A percentile compares a stretch with the other conserved stretches of the same genome.
phyloP scores from a whole-genome alignment of 2,113 vertebrate genomes.

The Lagopus leucura region DNA sequence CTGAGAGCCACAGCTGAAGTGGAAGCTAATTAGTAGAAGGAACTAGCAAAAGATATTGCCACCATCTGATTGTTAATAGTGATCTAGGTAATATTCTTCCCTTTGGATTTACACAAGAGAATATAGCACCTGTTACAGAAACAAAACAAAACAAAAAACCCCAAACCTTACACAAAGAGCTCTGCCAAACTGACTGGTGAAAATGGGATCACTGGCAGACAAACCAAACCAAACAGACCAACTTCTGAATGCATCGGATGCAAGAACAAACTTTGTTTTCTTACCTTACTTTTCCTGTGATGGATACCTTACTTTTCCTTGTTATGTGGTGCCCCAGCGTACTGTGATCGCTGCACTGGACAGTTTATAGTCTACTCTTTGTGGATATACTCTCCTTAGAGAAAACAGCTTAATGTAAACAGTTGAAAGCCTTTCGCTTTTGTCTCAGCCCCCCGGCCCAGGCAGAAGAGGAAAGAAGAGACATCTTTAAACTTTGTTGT shows the following conservation, averaged over 20 bases:
- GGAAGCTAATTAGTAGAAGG: constrained; percentile 46
- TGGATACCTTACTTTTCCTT: constrained; percentile 37
- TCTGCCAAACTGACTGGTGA: constrained; percentile 52
- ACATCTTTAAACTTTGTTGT: constrained; percentile 49
- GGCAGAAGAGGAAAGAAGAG: neutral
- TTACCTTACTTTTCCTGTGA: constrained; percentile 48
- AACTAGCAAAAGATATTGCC: constrained; percentile 69
- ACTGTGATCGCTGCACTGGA: constrained; percentile 54
- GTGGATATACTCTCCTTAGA: constrained; percentile 64
- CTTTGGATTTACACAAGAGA: constrained; percentile 74
- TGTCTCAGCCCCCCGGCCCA: constrained; percentile 11
- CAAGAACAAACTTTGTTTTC: constrained; percentile 60
- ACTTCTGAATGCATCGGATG: constrained; percentile 46
- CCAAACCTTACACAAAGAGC: constrained; percentile 57
- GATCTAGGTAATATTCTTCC: constrained; percentile 36
- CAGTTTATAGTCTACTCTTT: constrained; percentile 32
- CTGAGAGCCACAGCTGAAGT: constrained; percentile 59
- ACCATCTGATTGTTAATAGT: constrained; percentile 57
- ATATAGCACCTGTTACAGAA: constrained; percentile 78
- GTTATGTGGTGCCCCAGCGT: constrained; percentile 30
- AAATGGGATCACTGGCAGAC: constrained; percentile 54
- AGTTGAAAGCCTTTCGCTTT: constrained; percentile 53
- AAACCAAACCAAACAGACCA: constrained; percentile 57
- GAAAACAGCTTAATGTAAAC: constrained; percentile 74
- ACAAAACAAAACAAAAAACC: neutral